Evolutionary conservation across 2,113 vertebrate species (phyloP), one percentile per base, ranked within the genome.

Genomic region (Puntigrus tetrazona): DNA sequence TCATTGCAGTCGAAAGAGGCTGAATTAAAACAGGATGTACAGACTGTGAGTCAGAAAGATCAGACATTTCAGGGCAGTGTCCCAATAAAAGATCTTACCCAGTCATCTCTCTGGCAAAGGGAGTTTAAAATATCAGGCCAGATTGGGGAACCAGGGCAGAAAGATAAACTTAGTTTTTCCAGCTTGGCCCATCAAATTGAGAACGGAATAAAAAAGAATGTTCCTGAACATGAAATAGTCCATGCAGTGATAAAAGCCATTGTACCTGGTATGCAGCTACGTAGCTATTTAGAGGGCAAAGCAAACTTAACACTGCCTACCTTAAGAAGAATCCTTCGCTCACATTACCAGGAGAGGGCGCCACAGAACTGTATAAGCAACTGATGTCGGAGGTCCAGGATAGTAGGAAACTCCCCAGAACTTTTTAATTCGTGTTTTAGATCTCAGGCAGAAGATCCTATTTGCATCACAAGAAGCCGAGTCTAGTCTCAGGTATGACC

Each of bases 281-380:
- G 50, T 13, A 85, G 83, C 7, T 85, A 85, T 8, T 18, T 85
- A 14, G 86, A 82, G 22, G 86, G 83, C 2, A 87, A 87, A 65
- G 2, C 10, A 2, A 55, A 85, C 2, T n/a, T 85, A 7, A 85
- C 81, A 2, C n/a, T 85, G 5, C 87, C 84, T 0, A 65, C 13
- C 0, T 2, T 85, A 7, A 79, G 75, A 38, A 8, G 43, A 8
- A 85, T 86, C 0, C 75, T 88, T 1, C 11, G 14, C 1, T 82
- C 43, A 4, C 84, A 87, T 13, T 87, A 25, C 7, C 84, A 88
- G 43, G 69, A 85, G 36, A 85, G 22, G 20, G 78, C 36, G 57
- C 78, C 0, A 82, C 59, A 2, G 78, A 86, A 11, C 43, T 86
- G 1, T 86, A 76, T 7, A 86, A 86, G 14, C 57, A 82, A 20